Evolutionary conservation across 2,113 vertebrate species (phyloP).

Genomic region (Sprattus sprattus): DNA sequence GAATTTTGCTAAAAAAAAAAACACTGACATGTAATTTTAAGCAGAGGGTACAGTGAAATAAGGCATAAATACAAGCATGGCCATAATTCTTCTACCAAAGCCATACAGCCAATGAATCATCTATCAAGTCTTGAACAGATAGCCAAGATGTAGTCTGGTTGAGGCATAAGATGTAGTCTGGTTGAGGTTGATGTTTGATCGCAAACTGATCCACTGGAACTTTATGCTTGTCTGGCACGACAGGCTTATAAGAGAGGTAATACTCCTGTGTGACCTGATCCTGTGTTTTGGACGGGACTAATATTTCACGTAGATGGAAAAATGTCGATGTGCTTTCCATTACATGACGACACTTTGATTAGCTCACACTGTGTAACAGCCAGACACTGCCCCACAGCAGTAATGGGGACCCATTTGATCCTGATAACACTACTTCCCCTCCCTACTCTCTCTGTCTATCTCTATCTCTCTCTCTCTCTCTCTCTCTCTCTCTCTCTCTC

Average conservation of each 20-base stretch:
- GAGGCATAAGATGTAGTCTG: too few species aligned
- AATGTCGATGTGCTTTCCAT: slow-evolving; percentile 28
- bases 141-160: too few species aligned
- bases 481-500: too few species aligned
- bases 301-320: slow-evolving; percentile 1
- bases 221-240: not conserved
- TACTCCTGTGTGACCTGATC: slow-evolving; percentile 10
- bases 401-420: not conserved
- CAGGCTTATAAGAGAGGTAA: slow-evolving; percentile 11
- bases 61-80: not conserved
- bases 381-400: not conserved
- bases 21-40: not conserved
- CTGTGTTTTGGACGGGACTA: not conserved
- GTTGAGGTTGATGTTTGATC: too few species aligned
- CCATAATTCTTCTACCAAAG: too few species aligned
- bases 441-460: not conserved
- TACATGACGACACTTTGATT: slow-evolving; percentile 40
- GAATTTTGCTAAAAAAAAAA: not conserved
- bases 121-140: too few species aligned
- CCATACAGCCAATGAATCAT: not conserved
- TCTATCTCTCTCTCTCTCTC: not conserved
- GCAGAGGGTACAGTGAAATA: not conserved
- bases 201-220: not conserved
- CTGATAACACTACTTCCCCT: not conserved
- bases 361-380: not conserved